Base-by-base conservation (phyloP, 2,797 vertebrate genomes). In the Chiroxiphia lanceolata region DNA sequence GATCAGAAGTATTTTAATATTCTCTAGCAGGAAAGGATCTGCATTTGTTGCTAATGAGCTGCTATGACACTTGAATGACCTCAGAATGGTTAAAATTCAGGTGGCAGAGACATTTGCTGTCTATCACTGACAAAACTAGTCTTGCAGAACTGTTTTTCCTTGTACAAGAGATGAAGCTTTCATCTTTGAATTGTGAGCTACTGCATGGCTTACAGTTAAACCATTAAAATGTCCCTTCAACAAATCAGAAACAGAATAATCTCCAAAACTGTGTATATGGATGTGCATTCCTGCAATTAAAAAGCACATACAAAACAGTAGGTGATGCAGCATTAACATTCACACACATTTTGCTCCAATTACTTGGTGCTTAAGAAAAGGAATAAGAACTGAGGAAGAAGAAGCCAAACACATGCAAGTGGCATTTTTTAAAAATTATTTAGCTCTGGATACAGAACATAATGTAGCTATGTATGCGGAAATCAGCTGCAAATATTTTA, bases 131-230 rank as follows among this genome's bases (percentile, higher is more conserved):
- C 86, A 93, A 94, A 94, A 71, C 33, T 23, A 38, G 69, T 51
- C 61, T 78, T 45, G 36, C 51, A 51, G 76, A 89, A 72, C 60
- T 26, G 2, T 76, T 89, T n/a, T 56, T 71, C 6, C 53, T 56
- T 25, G 9, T 60, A 78, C 72, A 97, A 92, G 91, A 97, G 95
- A 97, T 94, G 95, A 98, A 97, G 96, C 96, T 97, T 97, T 97
- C 97, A 97, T 96, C 95, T 97, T 97, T 95, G 89, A 90, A 78
- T 71, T 68, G 88, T 3, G 63, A 74, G 70, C 47, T 42, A 38
- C 42, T 44, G 18, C 33, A 64, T 54, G 50, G 59, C 42, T 60
- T 91, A 33, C 77, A 90, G 34, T 64, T 33, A 85, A 67, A 87
- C 13, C 83, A 72, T 63, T 76, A 90, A 89, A 82, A 96, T 57